Base-by-base conservation (phyloP, 64 coral and sea anemone species). In the Porites australiensis region DNA sequence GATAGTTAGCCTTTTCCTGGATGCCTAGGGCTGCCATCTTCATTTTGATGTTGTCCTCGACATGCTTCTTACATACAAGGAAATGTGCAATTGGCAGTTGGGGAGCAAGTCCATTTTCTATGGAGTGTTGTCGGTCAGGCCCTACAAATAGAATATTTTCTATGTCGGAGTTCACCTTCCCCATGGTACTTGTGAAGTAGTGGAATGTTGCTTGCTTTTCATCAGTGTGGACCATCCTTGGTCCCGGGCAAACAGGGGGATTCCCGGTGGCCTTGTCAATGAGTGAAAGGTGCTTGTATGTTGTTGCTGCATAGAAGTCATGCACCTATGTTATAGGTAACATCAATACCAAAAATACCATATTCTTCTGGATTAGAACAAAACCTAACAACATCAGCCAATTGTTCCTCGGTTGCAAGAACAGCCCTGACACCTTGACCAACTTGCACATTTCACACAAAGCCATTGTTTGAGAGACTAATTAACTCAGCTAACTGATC, bases 261-360 rank as follows among this genome's bases (percentile, higher is more conserved):
- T 88, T 80, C 3, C 64, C 76, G 20, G 84, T 74, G 23, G 13
- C 2, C 46, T 75, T 92, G 60, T 85, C 90, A 16, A 64, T 55
- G 10, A 92, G 13, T 13, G 21, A 16, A 54, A 92, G 66, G 57
- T 92, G 90, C 67, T 77, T 5, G 63, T 92, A 92, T 45, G 90
- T 50, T 49, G 82, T 86, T 43, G 82, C 86, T 43, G 72, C 67
- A 61, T 77, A 90, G 52, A 90, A 90, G 57, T 64, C n/a, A n/a
- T n/a, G n/a, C 43, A 47, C 90, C 72, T 15, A 86, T 92, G 58
- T 86, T 75, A n/a, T 85, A 92, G 49, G 90, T 92, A 22, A 77
- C 70, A 57, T 92, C 69, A 46, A 91, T 80, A 6, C 65, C 77
- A 4, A 91, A 66, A 67, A 82, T 90, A 61, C 15, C 13, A 21